Evolutionary conservation across 2,888 invertebrate species (phyloP), one percentile per base, ranked within the genome.

Genomic region (Cristatella mucedo): DNA sequence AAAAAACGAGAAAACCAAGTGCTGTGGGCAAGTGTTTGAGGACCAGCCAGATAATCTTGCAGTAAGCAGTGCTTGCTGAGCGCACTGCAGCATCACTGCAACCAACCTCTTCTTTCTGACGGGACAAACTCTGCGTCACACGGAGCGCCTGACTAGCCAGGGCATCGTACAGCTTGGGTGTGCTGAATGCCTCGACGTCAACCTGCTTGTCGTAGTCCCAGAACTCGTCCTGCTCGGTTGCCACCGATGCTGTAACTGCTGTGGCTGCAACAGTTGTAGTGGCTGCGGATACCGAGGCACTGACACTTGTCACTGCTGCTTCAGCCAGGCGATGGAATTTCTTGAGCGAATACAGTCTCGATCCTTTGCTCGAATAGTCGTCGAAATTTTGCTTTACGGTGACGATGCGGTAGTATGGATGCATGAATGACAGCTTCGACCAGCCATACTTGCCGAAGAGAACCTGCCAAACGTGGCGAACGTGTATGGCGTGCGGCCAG

Each of bases 361-460:
- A 59, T 4, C 62, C 62, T 41, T 60, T 59, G 45, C 61, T 61
- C 38, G 61, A 52, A 43, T 62, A 62, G 44, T 61, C 59, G 33
- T 61, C 61, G 42, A 62, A 57, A 49, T 60, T 53, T 43, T 52
- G 57, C 26, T 49, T 49, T 19, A 45, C 44, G 1, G 58, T 50
- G 21, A 54, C 42, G 31, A 48, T 41, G 29, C 62, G 53, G 46
- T 60, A 62, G 46, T 53, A 52, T 5, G 61, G 59, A 42, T 44
- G 53, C 32, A 57, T 42, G 44, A 56, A 60, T 2, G 51, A 49
- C 2, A 49, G 49, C 49, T 61, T 61, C 38, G 48, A 44, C 62
- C 62, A 62, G 22, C 62, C 62, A 41, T 61, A 62, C 41, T 56
- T 57, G 29, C 59, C 45, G 55, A 62, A 62, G 41, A 62, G 42